Evolutionary conservation across 2,888 invertebrate genomes (phyloP).

Genomic region (Neoitamus cyanurus): DNA sequence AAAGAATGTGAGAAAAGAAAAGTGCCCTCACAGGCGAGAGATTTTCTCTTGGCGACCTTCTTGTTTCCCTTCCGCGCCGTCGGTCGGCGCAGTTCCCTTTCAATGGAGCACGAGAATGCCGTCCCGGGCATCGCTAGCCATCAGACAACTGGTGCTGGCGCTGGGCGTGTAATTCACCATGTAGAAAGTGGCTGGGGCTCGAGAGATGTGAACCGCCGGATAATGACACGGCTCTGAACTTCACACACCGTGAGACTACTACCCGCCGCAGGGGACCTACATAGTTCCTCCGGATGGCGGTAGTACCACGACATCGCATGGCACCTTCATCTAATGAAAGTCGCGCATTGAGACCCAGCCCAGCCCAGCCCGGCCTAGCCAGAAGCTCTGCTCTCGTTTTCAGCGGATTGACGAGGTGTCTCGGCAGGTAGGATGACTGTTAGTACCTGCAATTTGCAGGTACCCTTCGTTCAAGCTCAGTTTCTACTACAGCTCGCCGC

Average conservation of each 20-base stretch:
- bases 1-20: slow-evolving; percentile 25
- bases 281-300: slow-evolving; percentile 11
- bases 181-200: slow-evolving; percentile 16
- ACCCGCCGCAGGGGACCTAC: background rate
- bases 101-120: background rate
- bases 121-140: background rate
- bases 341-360: background rate
- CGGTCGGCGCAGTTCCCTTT: background rate
- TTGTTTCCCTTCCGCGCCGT: background rate
- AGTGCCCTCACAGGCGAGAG: background rate
- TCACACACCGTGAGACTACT: background rate
- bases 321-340: background rate
- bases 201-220: slow-evolving; percentile 7
- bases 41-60: slow-evolving; percentile 26
- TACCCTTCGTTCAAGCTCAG: background rate
- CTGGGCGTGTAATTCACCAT: slow-evolving; percentile 21
- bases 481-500: background rate
- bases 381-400: slow-evolving; percentile 12
- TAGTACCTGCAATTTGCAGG: background rate
- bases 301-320: background rate
- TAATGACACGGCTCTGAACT: background rate
- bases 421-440: background rate
- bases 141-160: background rate
- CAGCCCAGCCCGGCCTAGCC: background rate
- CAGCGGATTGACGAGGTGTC: background rate